phyloP scores from a whole-genome alignment of 2,797 vertebrate genomes.

The Otus scops region DNA sequence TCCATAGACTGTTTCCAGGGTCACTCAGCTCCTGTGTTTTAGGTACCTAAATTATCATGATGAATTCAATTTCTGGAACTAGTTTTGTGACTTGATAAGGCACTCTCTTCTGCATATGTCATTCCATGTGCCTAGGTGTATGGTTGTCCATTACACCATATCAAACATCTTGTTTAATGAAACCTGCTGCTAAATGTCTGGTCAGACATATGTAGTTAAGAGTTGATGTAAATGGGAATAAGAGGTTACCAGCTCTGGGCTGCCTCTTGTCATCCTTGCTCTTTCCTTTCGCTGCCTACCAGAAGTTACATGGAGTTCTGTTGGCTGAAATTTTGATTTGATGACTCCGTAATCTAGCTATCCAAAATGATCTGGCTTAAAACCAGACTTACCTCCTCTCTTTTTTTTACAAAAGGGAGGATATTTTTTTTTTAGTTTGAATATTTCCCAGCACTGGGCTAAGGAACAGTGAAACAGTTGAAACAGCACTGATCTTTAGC shows the following conservation, averaged over 20 bases:
- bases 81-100: neutral
- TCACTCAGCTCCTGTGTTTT: neutral
- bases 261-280: neutral
- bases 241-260: neutral
- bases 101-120: accelerated
- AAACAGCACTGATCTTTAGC: neutral
- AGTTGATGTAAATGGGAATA: neutral
- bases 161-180: neutral
- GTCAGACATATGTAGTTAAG: neutral
- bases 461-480: neutral
- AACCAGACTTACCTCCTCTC: neutral
- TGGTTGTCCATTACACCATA: neutral
- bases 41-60: neutral
- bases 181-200: neutral
- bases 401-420: neutral
- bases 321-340: neutral
- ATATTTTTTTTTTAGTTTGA: neutral
- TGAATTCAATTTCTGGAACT: neutral
- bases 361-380: neutral
- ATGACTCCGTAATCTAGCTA: neutral
- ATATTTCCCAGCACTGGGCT: neutral
- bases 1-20: neutral
- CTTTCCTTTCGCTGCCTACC: neutral
- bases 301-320: neutral
- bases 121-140: accelerated